Percentiles rank a stretch among this genome's conserved stretches.
These are phyloP conservation scores for Jacana jacana DNA, from an alignment of 2,113 vertebrate genomes.

Conservation along the genomic window DNA sequence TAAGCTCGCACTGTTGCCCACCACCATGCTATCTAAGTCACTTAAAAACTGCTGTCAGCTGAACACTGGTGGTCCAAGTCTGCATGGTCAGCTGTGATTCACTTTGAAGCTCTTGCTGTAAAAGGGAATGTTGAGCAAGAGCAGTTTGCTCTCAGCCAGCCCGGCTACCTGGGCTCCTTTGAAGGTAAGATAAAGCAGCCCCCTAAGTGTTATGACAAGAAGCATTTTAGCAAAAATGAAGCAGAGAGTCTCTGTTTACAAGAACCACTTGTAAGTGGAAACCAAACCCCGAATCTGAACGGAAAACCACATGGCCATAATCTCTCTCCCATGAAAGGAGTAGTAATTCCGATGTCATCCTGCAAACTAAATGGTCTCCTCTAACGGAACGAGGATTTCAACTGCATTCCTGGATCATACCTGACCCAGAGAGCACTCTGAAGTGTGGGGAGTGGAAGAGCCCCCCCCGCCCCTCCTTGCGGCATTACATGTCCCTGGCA, in stretches of 20 bases:
- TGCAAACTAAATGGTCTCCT: conserved; percentile 29
- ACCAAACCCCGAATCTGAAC: conserved; percentile 21
- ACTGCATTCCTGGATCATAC: conserved; percentile 11
- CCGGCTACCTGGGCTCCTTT: not conserved
- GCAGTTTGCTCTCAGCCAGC: not conserved
- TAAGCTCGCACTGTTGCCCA: accelerated
- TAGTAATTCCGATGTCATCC: conserved; percentile 21
- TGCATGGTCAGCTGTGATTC: not conserved
- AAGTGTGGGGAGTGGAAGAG: not conserved
- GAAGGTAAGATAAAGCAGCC: conserved; percentile 46
- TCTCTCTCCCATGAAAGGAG: conserved; percentile 26
- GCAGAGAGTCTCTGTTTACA: conserved; percentile 54
- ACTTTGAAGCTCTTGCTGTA: not conserved
- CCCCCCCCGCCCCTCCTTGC: not conserved
- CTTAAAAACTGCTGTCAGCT: not conserved
- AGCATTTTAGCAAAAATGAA: conserved; percentile 50
- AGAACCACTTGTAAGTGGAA: conserved; percentile 48
- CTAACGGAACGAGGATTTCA: not conserved
- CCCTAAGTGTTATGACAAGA: conserved; percentile 56
- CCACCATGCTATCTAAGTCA: not conserved
- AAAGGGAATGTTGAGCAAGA: not conserved
- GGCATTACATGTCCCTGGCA: not conserved
- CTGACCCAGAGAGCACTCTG: not conserved
- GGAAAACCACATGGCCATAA: conserved; percentile 56
- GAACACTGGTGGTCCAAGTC: not conserved